Base-by-base conservation (phyloP, 1,140 invertebrate species). In the Ladona fulva region DNA sequence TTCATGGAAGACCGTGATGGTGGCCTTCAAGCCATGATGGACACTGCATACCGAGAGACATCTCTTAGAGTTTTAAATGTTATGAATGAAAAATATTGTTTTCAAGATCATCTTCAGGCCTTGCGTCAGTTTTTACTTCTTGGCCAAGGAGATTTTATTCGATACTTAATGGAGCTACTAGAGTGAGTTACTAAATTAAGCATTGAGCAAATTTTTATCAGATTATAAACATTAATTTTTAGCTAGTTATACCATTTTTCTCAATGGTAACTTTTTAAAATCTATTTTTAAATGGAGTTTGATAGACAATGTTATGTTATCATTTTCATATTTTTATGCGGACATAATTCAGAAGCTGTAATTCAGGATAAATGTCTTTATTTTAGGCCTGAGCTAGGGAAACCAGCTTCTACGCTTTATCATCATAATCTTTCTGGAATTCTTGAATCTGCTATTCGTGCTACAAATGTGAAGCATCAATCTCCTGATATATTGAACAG, bases 71-170 rank as follows among this genome's bases (percentile, higher is more conserved):
- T 98, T 29, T 88, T 98, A 77, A 92, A 95, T 81, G 91, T 96
- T 78, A 88, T 98, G 78, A 91, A 92, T 78, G 90, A 92, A 79
- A 92, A 95, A 79, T 97, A 96, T 86, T 93, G 96, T 81, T 89
- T 98, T 74, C 88, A 96, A 82, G 93, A 96, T 84, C 96, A 99
- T 87, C 88, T 99, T 59, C 92, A 95, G 80, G 96, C 95, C 8
- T 91, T 98, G 84, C 89, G 95, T 79, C 89, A 93, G 77, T 99
- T 98, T 86, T 87, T 99, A 79, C 87, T 99, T 37, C 88, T 98
- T 6, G 96, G 95, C 19, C 97, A 98, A 87, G 97, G 97, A 12
- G 96, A 99, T 86, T 98, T 98, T 84, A 96, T 97, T 81, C 90
- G 94, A 82, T 93, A 97, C 83, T 89, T 98, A 24, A 93, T 98